Percentiles rank a stretch among this genome's conserved stretches.
Evolutionary conservation across 1,140 invertebrate species (phyloP).

Genomic region (Scylla paramamosain): DNA sequence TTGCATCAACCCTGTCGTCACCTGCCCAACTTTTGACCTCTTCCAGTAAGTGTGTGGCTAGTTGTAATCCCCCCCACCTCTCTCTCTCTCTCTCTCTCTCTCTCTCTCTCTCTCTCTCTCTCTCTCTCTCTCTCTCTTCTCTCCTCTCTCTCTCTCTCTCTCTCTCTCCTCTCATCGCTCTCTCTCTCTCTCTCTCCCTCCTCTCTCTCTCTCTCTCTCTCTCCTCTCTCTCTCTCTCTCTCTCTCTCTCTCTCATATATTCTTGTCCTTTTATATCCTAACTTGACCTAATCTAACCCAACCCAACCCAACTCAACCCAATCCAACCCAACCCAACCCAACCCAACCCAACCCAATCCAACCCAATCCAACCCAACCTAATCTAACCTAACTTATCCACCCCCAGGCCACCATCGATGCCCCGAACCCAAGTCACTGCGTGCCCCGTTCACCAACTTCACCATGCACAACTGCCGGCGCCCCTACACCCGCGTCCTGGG

Average conservation of each 20-base stretch:
- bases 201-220: no score
- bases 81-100: neutral
- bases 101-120: neutral
- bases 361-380: neutral
- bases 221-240: no score
- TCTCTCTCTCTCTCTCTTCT: neutral
- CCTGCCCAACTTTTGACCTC: slow-evolving; percentile 94
- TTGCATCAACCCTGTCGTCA: slow-evolving; percentile 95
- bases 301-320: neutral
- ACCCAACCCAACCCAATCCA: neutral
- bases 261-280: no score
- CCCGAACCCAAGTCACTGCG: slow-evolving; percentile 90
- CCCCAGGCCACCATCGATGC: slow-evolving; percentile 92
- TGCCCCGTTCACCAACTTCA: slow-evolving; percentile 87
- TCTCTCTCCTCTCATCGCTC: no score
- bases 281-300: no score
- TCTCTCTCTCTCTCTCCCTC: no score
- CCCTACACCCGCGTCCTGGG: slow-evolving; percentile 49
- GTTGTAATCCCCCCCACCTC: no score
- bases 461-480: slow-evolving; percentile 81
- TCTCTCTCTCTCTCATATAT: no score
- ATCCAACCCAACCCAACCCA: neutral
- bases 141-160: neutral
- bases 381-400: neutral
- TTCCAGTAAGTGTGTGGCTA: slow-evolving; percentile 80